A percentile compares a stretch with the other conserved stretches of the same genome.
These are phyloP conservation scores for Probosciger aterrimus DNA, from an alignment of 2,113 vertebrate genomes.

Conservation along the genomic window DNA sequence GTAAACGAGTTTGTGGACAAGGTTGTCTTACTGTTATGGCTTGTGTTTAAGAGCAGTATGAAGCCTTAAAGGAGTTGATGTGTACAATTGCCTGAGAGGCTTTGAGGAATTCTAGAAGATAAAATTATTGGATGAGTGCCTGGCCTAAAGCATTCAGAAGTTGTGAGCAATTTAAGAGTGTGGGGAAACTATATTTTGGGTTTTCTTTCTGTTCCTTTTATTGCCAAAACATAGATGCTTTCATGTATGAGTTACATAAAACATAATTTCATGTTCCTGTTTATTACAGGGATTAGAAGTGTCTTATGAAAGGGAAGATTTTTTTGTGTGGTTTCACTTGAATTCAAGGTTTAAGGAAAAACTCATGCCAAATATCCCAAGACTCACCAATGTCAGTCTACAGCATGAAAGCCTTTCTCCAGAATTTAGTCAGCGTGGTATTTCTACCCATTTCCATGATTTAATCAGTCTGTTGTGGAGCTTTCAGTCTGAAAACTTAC, in stretches of 20 bases:
- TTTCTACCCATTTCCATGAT: neutral
- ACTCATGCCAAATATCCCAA: neutral
- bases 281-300: neutral
- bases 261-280: neutral
- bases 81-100: neutral
- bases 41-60: neutral
- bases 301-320: neutral
- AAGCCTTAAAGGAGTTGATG: neutral
- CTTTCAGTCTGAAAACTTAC: neutral
- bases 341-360: neutral
- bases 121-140: neutral
- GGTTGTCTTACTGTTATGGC: neutral
- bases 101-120: neutral
- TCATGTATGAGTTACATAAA: neutral
- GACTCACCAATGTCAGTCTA: neutral
- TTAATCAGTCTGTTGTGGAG: neutral
- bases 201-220: neutral
- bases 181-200: neutral
- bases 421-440: neutral
- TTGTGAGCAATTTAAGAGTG: neutral
- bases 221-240: neutral
- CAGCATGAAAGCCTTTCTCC: neutral
- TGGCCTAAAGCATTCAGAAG: neutral
- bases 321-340: neutral
- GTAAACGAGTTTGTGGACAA: neutral